Base-by-base conservation (phyloP, 2,113 vertebrate species). In the Nothobranchius furzeri region DNA sequence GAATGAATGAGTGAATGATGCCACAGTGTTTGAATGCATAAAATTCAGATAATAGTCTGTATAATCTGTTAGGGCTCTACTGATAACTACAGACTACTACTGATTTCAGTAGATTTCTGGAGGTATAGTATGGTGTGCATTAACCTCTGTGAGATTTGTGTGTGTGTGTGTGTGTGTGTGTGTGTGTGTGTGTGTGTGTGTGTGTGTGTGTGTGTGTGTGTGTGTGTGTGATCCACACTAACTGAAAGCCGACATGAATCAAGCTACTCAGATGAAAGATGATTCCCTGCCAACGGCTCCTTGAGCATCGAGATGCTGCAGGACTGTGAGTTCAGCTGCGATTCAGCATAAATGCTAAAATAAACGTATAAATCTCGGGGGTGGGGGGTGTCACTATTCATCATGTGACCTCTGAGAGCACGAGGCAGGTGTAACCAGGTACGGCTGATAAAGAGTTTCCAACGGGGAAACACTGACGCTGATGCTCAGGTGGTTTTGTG, bases 311-410 rank as follows among this genome's bases (percentile, higher is more conserved):
- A 30, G 0, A 58, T 36, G 59, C 68, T 14, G 81, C 62, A 60
- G 64, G 30, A 60, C 14, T 14, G 69, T 46, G 69, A 7, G 12
- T 0, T 2, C 30, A 8, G 45, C 50, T 3, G 7, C 35, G 25
- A 75, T 11, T 77, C 81, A 65, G 79, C 70, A 68, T 30, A 14
- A 70, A 81, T 3, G 30, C 64, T 45, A n/a, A 61, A 50, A 58
- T 14, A 63, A 40, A 79, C 0, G 12, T 20, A 68, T 68, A 46
- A 69, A 67, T 73, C 60, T 62, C 14, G 6, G 15, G 14, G 2
- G 6, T 8, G 15, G 14, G 10, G 2, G 17, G 24, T 7, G 20
- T 17, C 51, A 35, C 63, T 15, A 62, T 74, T 75, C 66, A 52
- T 8, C 37, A 0, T 1, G 1, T 55, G 72, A 57, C 54, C 75